Evolutionary conservation across 2,113 vertebrate genomes (phyloP).

Genomic region (Leptocoma aspasia): DNA sequence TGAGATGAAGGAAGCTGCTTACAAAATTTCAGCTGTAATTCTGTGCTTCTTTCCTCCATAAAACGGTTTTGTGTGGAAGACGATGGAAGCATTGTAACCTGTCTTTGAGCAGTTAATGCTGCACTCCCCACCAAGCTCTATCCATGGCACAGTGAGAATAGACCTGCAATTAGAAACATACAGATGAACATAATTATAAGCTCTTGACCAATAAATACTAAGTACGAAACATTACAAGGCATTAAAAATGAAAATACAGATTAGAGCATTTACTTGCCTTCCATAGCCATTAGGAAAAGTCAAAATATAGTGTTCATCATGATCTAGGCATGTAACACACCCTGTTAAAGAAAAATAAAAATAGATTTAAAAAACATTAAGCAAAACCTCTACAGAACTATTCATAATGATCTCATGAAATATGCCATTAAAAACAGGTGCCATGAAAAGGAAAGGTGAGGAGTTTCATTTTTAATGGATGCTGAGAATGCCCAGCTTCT

Average conservation of each 20-base stretch:
- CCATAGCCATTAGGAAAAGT: conserved; percentile 98
- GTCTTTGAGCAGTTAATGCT: conserved; percentile 95
- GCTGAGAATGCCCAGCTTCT: not conserved
- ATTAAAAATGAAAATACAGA: not conserved
- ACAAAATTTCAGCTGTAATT: conserved; percentile 98
- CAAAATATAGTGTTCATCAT: conserved; percentile 97
- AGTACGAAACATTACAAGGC: not conserved
- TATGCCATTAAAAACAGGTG: not conserved
- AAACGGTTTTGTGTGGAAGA: conserved; percentile 99
- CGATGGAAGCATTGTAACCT: conserved; percentile 91
- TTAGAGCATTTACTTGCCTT: conserved; percentile 76
- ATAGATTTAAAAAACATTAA: not conserved
- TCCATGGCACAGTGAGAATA: conserved; percentile 98
- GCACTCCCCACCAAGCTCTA: conserved; percentile 97
- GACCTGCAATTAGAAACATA: conserved; percentile 77
- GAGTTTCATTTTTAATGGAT: not conserved
- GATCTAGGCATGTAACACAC: conserved; percentile 94
- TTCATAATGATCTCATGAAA: not conserved
- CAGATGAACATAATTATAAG: not conserved
- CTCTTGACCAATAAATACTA: not conserved
- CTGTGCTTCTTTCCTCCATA: conserved; percentile 99
- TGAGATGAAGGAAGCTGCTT: conserved; percentile 55
- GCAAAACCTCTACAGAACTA: not conserved
- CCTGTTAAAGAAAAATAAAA: conserved; percentile 69
- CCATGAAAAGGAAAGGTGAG: not conserved